phyloP scores from a whole-genome alignment of 2,797 vertebrate species.

The Limosa lapponica region DNA sequence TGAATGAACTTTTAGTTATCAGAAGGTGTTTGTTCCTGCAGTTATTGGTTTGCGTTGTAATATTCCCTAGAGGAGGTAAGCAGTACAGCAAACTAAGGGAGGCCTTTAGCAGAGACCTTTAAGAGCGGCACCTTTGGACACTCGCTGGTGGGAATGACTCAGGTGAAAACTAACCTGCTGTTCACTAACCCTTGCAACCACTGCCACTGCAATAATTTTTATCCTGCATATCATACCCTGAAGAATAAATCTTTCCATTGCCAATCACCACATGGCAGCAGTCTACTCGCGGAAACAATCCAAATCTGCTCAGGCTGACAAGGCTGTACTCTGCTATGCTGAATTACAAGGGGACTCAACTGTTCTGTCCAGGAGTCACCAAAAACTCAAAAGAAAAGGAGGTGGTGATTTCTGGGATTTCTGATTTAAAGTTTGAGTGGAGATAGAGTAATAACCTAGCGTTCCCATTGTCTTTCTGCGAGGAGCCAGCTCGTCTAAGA shows the following conservation, averaged over 20 bases:
- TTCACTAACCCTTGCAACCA: not conserved
- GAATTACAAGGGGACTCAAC: not conserved
- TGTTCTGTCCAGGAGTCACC: not conserved
- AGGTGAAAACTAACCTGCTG: not conserved
- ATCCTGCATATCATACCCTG: not conserved
- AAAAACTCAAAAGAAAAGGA: not conserved
- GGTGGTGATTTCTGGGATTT: not conserved
- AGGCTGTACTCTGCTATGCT: not conserved
- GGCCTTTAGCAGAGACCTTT: not conserved
- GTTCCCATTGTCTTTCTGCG: not conserved
- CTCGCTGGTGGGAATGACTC: not conserved
- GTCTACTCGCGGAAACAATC: not conserved
- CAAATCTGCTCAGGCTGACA: not conserved
- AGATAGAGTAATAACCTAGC: not conserved
- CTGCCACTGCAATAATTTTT: not conserved
- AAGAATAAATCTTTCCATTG: not conserved
- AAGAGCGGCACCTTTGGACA: not conserved
- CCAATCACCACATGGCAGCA: not conserved
- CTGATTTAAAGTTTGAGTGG: not conserved
- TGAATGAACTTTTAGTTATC: not conserved
- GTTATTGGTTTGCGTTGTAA: not conserved
- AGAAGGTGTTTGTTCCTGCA: not conserved
- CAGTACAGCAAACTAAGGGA: not conserved
- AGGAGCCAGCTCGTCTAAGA: not conserved
- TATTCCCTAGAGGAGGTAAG: not conserved